These are phyloP conservation scores for Ciconia stormi DNA, from an alignment of 2,113 vertebrate species.

Conservation along the genomic window DNA sequence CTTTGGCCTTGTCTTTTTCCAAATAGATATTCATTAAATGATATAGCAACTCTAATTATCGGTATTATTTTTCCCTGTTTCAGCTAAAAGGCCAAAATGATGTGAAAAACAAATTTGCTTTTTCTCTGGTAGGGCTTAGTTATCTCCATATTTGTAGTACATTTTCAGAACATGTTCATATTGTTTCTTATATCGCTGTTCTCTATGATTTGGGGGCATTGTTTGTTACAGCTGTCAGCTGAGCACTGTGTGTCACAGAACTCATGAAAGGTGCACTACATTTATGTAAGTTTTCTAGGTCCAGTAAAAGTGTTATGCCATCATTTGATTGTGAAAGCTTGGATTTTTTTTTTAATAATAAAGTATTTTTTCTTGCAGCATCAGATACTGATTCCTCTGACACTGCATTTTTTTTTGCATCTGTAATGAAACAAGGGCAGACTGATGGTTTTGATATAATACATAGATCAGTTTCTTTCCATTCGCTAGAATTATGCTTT, in stretches of 20 bases:
- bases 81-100: background rate
- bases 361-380: background rate
- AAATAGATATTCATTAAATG: background rate
- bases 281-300: background rate
- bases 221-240: background rate
- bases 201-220: background rate
- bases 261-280: background rate
- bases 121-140: background rate
- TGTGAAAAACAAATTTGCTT: background rate
- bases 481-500: background rate
- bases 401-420: background rate
- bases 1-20: background rate
- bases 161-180: background rate
- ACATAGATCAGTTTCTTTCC: background rate
- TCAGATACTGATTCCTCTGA: background rate
- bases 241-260: background rate
- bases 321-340: background rate
- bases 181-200: background rate
- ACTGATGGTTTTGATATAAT: background rate
- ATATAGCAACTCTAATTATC: background rate
- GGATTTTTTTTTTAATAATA: background rate
- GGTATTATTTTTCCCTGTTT: background rate
- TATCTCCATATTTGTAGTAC: background rate
- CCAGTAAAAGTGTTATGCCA: accelerated
- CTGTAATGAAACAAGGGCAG: background rate